Evolutionary conservation across 2,888 invertebrate species (phyloP), one percentile per base, ranked within the genome.

Genomic region (Eupithecia inturbata): DNA sequence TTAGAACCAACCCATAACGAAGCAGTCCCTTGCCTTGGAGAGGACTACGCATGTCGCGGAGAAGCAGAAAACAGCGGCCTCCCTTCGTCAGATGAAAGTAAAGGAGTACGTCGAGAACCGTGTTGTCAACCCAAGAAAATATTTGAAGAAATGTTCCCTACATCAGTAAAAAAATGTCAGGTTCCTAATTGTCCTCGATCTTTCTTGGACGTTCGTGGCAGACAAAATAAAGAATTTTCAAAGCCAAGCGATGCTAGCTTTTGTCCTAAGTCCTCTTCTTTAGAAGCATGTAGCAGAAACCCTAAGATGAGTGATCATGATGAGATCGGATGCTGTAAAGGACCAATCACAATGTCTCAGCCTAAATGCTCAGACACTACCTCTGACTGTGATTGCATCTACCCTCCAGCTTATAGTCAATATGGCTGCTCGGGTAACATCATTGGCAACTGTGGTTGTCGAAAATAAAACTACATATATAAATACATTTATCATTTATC

Each of bases 341-440:
- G 1, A 22, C 12, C 14, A 12, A 14, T 57, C 14, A 0, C 26
- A 26, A 12, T 26, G 57, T 14, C 12, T 12, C 22, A 3, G 12
- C 3, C 22, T 26, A 22, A 26, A 26, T 26, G 12, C 14, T 12
- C 53, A 12, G 57, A 57, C 1, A 4, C 22, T 53, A n/a, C 1
- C 0, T 53, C 53, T 31, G 31, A 6, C 28, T 62, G 62, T n/a
- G 31, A 19, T 16, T 90, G 89, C 70, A 81, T 76, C 14, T 89
- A 84, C 41, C 90, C 91, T 3, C 89, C 90, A 0, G 83, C 84
- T 0, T 89, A 79, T 45, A 83, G 77, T 12, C 83, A 87, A 16
- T 83, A 84, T 39, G 78, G 77, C 39, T 89, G 90, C 68, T 82
- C 84, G 2, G 90, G 89, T 0, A 82, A 83, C 26, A 84, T 87